Evolutionary conservation across 2,888 invertebrate genomes (phyloP).

Genomic region (Mongoloraphidia duomilia): DNA sequence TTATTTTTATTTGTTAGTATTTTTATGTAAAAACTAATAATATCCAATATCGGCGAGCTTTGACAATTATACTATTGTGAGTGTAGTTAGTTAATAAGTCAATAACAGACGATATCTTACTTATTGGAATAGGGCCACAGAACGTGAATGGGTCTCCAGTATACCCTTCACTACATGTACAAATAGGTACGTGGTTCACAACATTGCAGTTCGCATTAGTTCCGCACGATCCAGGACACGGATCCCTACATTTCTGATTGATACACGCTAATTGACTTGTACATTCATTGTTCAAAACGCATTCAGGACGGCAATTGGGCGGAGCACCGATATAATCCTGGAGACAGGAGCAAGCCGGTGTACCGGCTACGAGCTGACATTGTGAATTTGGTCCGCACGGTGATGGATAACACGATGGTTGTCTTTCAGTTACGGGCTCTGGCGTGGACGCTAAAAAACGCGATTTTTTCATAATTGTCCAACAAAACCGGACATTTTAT

Average conservation of each 20-base stretch:
- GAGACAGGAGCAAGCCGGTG: slow-evolving; percentile 65
- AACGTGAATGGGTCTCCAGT: slow-evolving; percentile 71
- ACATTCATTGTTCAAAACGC: slow-evolving; percentile 66
- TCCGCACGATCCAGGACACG: slow-evolving; percentile 72
- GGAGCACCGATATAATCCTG: slow-evolving; percentile 66
- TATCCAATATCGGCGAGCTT: no score
- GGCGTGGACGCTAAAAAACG: no score
- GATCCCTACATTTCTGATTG: slow-evolving; percentile 66
- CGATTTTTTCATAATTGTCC: no score
- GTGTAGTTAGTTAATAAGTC: background rate
- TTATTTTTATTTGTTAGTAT: no score
- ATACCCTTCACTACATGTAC: slow-evolving; percentile 57
- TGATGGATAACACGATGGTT: slow-evolving; percentile 65
- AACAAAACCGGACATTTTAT: no score
- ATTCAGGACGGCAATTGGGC: slow-evolving; percentile 67
- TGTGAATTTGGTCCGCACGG: slow-evolving; percentile 76
- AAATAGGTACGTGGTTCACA: slow-evolving; percentile 66
- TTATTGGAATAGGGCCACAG: slow-evolving; percentile 42
- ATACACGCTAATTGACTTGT: slow-evolving; percentile 62
- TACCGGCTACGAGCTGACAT: slow-evolving; percentile 58
- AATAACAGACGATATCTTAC: slow-evolving; percentile 15
- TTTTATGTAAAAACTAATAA: no score
- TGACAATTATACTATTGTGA: no score
- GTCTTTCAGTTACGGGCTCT: slow-evolving; percentile 38
- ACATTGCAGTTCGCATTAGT: slow-evolving; percentile 65